Evolutionary conservation across 2,113 vertebrate genomes (phyloP), one percentile per base, ranked within the genome.

Genomic region (Lepus timidus): DNA sequence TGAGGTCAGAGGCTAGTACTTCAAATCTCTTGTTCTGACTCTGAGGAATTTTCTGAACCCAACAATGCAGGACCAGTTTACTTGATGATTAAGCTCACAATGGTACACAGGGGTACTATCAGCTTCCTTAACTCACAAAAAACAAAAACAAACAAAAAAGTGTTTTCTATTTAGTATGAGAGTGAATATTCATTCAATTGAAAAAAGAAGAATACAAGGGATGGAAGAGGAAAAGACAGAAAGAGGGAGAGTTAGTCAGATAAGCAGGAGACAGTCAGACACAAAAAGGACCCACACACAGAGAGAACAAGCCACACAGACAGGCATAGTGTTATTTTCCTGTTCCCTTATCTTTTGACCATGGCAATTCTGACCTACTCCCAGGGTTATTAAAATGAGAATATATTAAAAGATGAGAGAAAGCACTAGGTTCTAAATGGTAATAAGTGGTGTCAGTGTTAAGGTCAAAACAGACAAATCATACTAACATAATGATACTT

Each of bases 341-440:
- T 76, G 22, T 36, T 76, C 67, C 96, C 55, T 84, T 84, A 27
- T 88, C 39, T 89, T 88, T 85, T 82, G 44, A 62, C 49, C n/a
- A 78, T 51, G 64, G 68, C 4, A 44, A 61, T 44, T 87, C 61
- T 86, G 80, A 89, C 11, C 39, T 94, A 85, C 22, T 83, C 90
- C 49, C 2, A n/a, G 16, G 36, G 68, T 9, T 93, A 65, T 23
- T 88, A 23, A 95, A 92, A 87, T 61, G 85, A 80, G 68, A 19
- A 61, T 83, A 61, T 83, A 81, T 95, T 83, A 55, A 91, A 96
- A 91, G 36, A 89, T 23, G 31, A 55, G 31, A 83, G 83, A 91
- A 89, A 88, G 31, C 20, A 90, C 82, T 64, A 85, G 19, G 11
- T 88, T 93, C 33, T 91, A 51, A 91, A 85, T 85, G 51, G 9